Base-by-base conservation (phyloP, 1,140 invertebrate genomes). In the Leptopilina clavipes region DNA sequence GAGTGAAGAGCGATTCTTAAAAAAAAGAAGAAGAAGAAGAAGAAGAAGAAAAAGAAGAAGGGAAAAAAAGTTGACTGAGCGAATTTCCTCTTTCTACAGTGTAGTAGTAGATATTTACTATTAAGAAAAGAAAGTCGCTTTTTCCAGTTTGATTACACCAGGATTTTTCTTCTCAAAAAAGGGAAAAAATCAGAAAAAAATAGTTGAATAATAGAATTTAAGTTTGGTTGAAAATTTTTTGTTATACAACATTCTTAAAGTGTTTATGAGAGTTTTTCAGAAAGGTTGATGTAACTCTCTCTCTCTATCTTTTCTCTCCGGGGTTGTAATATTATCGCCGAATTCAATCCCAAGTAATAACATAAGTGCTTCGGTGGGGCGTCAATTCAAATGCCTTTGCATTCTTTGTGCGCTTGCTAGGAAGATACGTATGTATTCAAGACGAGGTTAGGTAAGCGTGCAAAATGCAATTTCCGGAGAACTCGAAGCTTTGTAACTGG, bases 61-160 rank as follows among this genome's bases (percentile, higher is more conserved):
- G n/a, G n/a, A n/a, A n/a, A 31, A 31, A 31, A 70, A 71, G 76
- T 79, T 79, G 81, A 81, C 79, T 71, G 25, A 5, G 78, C 77
- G 71, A 79, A 77, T 81, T 81, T 83, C 76, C 81, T 76, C 40
- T 31, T 54, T n/a, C n/a, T n/a, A n/a, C n/a, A n/a, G n/a, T n/a
- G n/a, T n/a, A n/a, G n/a, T n/a, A n/a, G 37, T 54, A 74, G 70
- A 80, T 80, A 82, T 80, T 79, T 65, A 74, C 43, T 75, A 54
- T n/a, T 54, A 81, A 79, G 79, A 72, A 71, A 44, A 31, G 25
- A 72, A 80, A 45, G 12, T 59, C 74, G 44, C 56, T 79, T 25
- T 37, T 31, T 22, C 19, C 17, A 12, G n/a, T 40, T 40, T n/a
- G n/a, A n/a, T n/a, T n/a, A n/a, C n/a, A n/a, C n/a, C n/a, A n/a